Percentiles rank a stretch among this genome's conserved stretches.
Evolutionary conservation across 2,113 vertebrate species (phyloP).

Genomic region (Nymphicus hollandicus): DNA sequence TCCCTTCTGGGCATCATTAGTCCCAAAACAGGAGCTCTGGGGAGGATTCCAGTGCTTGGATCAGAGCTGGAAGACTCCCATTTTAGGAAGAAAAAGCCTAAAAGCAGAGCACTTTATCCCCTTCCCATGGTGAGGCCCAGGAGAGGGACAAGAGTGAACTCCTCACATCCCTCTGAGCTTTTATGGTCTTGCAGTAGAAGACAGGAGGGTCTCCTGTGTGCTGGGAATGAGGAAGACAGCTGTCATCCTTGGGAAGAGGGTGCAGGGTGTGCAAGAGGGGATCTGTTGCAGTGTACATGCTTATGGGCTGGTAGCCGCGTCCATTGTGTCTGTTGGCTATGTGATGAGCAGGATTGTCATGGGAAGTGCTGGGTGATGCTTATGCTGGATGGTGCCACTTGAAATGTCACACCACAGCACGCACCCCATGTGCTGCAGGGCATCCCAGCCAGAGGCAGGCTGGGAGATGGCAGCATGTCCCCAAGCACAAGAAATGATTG

Average conservation of each 20-base stretch:
- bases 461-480: not conserved
- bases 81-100: slow-evolving; percentile 57
- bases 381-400: not conserved
- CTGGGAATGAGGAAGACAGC: not conserved
- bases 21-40: slow-evolving; percentile 25
- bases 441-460: not conserved
- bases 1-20: not conserved
- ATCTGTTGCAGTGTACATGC: not conserved
- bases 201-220: not conserved
- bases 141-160: not conserved
- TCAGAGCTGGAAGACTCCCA: slow-evolving; percentile 30
- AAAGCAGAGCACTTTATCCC: not conserved
- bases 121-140: slow-evolving; percentile 6
- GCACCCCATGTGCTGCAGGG: not conserved
- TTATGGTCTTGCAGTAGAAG: not conserved
- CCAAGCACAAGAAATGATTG: not conserved
- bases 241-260: not conserved
- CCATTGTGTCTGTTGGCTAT: not conserved
- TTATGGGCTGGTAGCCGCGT: not conserved
- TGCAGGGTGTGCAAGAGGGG: not conserved
- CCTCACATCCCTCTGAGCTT: not conserved
- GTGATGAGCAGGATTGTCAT: not conserved
- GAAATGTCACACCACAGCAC: not conserved
- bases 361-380: not conserved
- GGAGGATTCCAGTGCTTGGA: slow-evolving; percentile 18